A percentile compares a stretch with the other conserved stretches of the same genome.
Conservation (phyloP, 2,113 vertebrate species). For the Pangasianodon gigas region DNA sequence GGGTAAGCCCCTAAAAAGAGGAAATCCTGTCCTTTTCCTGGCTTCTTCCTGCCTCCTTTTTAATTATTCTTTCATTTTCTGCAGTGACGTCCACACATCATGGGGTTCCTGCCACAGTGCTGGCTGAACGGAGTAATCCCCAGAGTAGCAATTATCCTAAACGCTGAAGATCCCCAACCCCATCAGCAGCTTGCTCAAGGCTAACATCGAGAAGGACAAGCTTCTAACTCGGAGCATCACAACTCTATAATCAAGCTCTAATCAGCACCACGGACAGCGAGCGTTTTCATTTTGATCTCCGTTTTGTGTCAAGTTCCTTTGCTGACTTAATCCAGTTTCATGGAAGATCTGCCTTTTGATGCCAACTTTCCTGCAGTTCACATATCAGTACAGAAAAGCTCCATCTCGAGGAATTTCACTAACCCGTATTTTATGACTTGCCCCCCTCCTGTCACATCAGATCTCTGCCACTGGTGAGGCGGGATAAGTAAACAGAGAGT, state of each 20-base stretch:
- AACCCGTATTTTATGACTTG: background rate
- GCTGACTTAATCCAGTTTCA: background rate
- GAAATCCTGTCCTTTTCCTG: background rate
- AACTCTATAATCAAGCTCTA: slow-evolving; percentile 3
- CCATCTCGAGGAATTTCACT: background rate
- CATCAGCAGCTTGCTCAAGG: background rate
- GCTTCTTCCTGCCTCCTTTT: background rate
- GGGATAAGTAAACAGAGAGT: slow-evolving; percentile 43
- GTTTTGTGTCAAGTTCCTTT: background rate
- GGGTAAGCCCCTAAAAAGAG: background rate
- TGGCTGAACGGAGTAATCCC: slow-evolving; percentile 32
- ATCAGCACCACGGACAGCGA: slow-evolving; percentile 31
- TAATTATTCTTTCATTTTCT: background rate
- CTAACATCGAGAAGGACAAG: background rate
- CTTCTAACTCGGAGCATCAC: background rate
- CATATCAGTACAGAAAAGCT: background rate
- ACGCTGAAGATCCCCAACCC: background rate
- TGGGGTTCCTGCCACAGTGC: background rate
- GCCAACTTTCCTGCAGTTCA: background rate
- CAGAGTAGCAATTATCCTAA: slow-evolving; percentile 37
- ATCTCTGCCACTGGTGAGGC: background rate
- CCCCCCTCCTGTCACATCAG: slow-evolving; percentile 31
- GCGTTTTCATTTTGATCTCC: background rate
- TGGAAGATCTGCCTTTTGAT: background rate
- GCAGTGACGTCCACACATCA: background rate